Conservation (phyloP, 2,888 invertebrate species). For the Vanessa cardui region DNA sequence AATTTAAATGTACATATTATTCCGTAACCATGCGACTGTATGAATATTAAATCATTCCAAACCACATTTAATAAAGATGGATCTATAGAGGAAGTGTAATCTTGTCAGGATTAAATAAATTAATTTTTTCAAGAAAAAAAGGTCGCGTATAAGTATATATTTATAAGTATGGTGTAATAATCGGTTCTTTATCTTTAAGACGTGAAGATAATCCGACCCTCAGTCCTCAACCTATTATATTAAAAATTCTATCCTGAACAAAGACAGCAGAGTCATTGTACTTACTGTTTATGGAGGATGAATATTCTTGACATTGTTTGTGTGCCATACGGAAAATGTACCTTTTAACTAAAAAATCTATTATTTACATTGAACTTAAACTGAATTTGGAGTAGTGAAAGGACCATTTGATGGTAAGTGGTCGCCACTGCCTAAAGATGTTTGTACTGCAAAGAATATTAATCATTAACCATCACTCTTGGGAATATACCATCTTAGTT, state of each 20-base stretch:
- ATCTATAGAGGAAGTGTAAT: background rate
- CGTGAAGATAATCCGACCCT: background rate
- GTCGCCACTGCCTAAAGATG: no score
- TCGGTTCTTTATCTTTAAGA: background rate
- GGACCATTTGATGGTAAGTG: no score
- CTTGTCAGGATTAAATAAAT: background rate
- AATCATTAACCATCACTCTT: no score
- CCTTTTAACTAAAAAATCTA: background rate
- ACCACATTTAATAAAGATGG: no score
- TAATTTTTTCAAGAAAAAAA: no score
- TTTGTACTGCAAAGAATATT: no score
- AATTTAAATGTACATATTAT: no score
- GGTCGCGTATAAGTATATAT: no score
- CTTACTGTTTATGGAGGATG: background rate
- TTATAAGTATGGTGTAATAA: background rate
- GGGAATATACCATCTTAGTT: no score
- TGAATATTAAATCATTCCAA: no score
- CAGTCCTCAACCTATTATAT: background rate
- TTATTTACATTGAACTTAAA: background rate
- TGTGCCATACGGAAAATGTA: background rate
- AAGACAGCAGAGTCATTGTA: background rate
- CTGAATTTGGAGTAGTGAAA: no score
- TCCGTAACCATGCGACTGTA: no score
- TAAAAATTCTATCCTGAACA: slow-evolving; percentile 6
- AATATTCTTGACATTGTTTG: background rate